Evolutionary conservation across 2,888 invertebrate species (phyloP), one percentile per base, ranked within the genome.

Genomic region (Isoperla grammatica): DNA sequence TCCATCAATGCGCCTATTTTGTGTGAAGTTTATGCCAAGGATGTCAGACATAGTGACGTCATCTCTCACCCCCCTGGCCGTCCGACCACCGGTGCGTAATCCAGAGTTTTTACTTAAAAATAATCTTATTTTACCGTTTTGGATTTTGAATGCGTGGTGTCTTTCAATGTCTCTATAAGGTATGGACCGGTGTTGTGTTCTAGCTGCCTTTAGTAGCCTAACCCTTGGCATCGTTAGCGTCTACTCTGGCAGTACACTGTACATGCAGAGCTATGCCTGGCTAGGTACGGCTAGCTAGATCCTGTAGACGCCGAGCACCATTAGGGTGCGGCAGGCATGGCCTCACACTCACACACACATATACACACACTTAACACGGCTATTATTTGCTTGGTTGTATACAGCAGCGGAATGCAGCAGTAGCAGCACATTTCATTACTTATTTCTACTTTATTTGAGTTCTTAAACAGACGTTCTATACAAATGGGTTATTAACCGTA

Each of bases 11-110:
- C 45, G 11, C 11, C 17, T 17, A 19, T 17, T 17, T 46, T 46
- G 46, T 53, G 53, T 53, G 37, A 53, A 37, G 35, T 53, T 43
- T n/a, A 60, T 49, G 60, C 60, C 60, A 60, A 60, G 60, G 60
- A 60, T 60, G 60, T 60, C 60, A 59, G 53, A 58, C 59, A 53
- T 13, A 15, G 53, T 37, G 53, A 19, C 39, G 37, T 17, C 45
- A 17, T 17, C 39, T 39, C 53, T 8, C 29, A 4, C 4, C 29
- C 43, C 13, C 23, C 29, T 11, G 55, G 42, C 17, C 22, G 46
- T 17, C 56, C 19, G 40, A 13, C 19, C 42, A 17, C 19, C 13
- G 46, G 57, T 53, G 53, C 53, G 57, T 57, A 57, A 57, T 35
- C 35, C 46, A 48, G 19, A 53, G 17, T 37, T 37, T 53, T 20